Conservation (phyloP, 2,888 invertebrate species). For the Spodoptera exigua region DNA sequence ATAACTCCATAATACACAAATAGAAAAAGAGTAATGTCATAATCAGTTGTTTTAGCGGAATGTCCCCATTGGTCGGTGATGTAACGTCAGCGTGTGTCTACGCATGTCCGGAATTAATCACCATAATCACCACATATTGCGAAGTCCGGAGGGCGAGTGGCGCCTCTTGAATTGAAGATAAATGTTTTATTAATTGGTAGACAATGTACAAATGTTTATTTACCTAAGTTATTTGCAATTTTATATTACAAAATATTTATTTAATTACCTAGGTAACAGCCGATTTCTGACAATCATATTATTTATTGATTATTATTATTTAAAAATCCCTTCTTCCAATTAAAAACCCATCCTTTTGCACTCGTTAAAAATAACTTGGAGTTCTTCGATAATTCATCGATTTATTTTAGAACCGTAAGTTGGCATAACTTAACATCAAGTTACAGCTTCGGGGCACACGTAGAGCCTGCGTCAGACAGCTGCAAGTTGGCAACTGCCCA, state of each 20-base stretch:
- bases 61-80: slow-evolving; percentile 25
- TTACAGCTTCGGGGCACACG: too few species aligned
- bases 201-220: slow-evolving; percentile 5
- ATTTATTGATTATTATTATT: too few species aligned
- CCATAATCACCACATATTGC: slow-evolving; percentile 1
- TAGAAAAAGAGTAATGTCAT: slow-evolving; percentile 2
- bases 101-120: slow-evolving; percentile 16
- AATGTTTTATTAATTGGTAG: slow-evolving; percentile 23
- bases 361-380: too few species aligned
- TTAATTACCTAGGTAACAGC: too few species aligned
- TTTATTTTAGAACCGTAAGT: too few species aligned
- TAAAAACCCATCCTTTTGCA: too few species aligned
- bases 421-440: too few species aligned
- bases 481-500: slow-evolving; percentile 31
- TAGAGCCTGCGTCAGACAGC: slow-evolving; percentile 11
- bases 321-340: too few species aligned
- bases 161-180: slow-evolving; percentile 17
- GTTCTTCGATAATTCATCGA: too few species aligned
- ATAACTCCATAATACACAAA: slow-evolving; percentile 3
- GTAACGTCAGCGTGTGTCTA: slow-evolving; percentile 12
- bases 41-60: slow-evolving; percentile 19
- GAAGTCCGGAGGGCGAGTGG: neutral
- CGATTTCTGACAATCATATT: too few species aligned
- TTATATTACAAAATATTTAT: too few species aligned
- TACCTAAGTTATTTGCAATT: neutral